Base-by-base conservation (phyloP, 2,888 invertebrate species). In the Lutraria lutraria region DNA sequence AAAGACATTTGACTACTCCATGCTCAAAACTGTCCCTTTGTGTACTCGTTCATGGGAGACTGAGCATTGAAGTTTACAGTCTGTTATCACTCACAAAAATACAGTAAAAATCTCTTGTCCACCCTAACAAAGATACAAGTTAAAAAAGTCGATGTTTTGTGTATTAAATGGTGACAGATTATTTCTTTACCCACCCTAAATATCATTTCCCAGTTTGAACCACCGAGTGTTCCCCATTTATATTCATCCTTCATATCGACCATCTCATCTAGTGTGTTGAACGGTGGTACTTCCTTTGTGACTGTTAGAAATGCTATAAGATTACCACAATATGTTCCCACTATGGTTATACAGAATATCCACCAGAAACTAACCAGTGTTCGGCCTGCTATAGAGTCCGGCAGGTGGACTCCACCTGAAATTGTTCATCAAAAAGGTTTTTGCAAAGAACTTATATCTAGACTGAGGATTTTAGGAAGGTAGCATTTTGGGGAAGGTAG, bases 221-320 rank as follows among this genome's bases (percentile, higher is more conserved):
- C 93, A 1, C 91, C 92, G 0, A 93, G 86, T 8, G 93, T 92
- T 0, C 95, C 95, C 94, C 94, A 95, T 31, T 81, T 91, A 85
- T 93, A 93, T 13, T 89, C 54, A 8, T 87, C 87, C 87, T 95
- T 95, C 52, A 87, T 10, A n/a, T 87, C 54, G 10, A 93, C 88
- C 91, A 95, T 88, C 34, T 94, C 94, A 19, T 84, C 85, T 10
- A 95, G 89, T 0, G 92, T 93, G 79, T 93, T 89, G 84, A 95
- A 95, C 0, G 95, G 95, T 34, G 93, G 91, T 60, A 88, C 92
- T 56, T 94, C 93, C 31, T 92, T 92, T 52, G 90, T 92, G 34
- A 95, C 95, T 25, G 95, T 94, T 16, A 95, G 94, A 88, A 95
- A 95, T 52, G 95, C 95, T 31, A 95, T 94, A n/a, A 95, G 93